Percentiles rank a stretch among this genome's conserved stretches.
Evolutionary conservation across 2,888 invertebrate species (phyloP).

Genomic region (Osmoderma eremita): DNA sequence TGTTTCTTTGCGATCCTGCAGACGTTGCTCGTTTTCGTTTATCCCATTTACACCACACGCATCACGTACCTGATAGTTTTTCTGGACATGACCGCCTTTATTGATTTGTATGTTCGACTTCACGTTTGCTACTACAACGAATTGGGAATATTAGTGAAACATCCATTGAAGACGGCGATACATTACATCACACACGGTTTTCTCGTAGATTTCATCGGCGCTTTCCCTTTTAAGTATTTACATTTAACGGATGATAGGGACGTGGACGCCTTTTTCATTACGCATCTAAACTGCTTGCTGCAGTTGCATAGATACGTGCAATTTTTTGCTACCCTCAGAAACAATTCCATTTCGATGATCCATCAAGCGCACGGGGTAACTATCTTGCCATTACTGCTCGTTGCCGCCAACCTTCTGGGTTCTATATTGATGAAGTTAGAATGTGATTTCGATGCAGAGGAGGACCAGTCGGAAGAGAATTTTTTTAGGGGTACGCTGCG

Average conservation of each 20-base stretch:
- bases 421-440: conserved; percentile 9
- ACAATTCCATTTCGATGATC: neutral
- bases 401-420: conserved; percentile 34
- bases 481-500: neutral
- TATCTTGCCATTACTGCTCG: conserved; percentile 32
- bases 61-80: conserved; percentile 1
- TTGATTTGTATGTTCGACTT: conserved; percentile 47
- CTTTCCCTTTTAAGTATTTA: conserved; percentile 38
- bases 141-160: conserved; percentile 45
- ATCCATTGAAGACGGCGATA: conserved; percentile 46
- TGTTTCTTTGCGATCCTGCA: conserved; percentile 43
- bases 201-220: conserved; percentile 43
- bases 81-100: conserved; percentile 43
- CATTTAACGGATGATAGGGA: conserved; percentile 24
- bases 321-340: conserved; percentile 28
- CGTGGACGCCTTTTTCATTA: conserved; percentile 17
- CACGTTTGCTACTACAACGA: conserved; percentile 49
- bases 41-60: neutral
- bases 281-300: conserved; percentile 26
- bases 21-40: conserved; percentile 30
- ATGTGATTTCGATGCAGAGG: conserved; percentile 36
- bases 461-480: neutral
- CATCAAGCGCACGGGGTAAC: neutral
- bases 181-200: conserved; percentile 46
- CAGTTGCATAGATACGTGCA: conserved; percentile 45